phyloP scores from a whole-genome alignment of 2,113 vertebrate genomes.

The Phyllostomus hastatus region DNA sequence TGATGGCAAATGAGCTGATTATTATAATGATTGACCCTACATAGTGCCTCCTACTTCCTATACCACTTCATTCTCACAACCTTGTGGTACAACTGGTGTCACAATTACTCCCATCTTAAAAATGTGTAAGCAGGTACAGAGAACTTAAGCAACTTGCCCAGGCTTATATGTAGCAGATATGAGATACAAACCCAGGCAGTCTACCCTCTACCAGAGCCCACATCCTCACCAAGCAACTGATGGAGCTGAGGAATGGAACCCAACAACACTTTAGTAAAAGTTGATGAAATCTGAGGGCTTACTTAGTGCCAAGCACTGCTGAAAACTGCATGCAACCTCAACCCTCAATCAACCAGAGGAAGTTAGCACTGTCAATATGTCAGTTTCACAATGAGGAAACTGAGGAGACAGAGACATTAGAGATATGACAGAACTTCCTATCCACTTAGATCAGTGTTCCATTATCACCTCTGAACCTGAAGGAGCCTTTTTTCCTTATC shows the following conservation, averaged over 20 bases:
- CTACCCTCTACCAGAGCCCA: neutral
- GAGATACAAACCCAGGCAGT: neutral
- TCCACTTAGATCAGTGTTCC: neutral
- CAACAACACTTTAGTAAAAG: neutral
- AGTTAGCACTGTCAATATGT: neutral
- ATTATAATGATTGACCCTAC: accelerated
- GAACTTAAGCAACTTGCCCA: neutral
- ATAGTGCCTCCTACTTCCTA: neutral
- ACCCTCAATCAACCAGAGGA: neutral
- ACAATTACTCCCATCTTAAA: neutral
- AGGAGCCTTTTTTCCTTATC: neutral
- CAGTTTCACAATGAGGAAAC: neutral
- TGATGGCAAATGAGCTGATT: neutral
- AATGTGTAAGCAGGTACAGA: neutral
- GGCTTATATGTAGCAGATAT: neutral
- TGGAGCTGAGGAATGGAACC: neutral
- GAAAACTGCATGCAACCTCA: neutral
- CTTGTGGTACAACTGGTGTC: neutral
- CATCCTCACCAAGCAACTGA: neutral
- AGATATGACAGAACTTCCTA: neutral
- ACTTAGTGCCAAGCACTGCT: neutral
- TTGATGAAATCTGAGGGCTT: neutral
- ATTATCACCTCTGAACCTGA: accelerated
- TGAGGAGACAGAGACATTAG: neutral
- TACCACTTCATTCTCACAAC: neutral